Percentiles rank a stretch among this genome's conserved stretches.
Evolutionary conservation across 2,113 vertebrate species (phyloP).

Genomic region (Tragelaphus buxtoni): DNA sequence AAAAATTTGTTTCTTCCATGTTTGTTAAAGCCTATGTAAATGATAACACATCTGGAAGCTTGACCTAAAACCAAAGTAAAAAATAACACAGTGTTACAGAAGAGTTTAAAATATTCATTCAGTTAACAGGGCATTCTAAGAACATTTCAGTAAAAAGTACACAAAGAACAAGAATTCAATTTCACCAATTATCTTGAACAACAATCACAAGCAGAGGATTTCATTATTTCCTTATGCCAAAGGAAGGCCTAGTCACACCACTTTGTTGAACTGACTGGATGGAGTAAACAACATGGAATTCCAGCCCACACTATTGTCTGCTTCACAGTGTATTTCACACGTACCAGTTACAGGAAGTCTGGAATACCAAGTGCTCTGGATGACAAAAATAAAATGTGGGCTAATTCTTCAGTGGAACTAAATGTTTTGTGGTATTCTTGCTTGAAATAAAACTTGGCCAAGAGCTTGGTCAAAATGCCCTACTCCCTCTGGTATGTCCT

Average conservation of each 20-base stretch:
- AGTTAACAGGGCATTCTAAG: neutral
- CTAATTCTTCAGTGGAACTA: slow-evolving; percentile 15
- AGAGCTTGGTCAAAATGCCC: slow-evolving; percentile 35
- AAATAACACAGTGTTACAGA: neutral
- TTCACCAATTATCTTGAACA: neutral
- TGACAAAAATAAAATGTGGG: slow-evolving; percentile 39
- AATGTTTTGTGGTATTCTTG: slow-evolving; percentile 25
- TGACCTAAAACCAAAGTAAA: neutral
- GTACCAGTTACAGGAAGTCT: neutral
- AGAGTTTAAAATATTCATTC: neutral
- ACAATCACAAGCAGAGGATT: neutral
- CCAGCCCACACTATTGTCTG: neutral
- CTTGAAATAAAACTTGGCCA: slow-evolving; percentile 3
- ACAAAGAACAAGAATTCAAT: neutral
- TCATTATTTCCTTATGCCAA: neutral
- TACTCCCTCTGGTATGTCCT: neutral
- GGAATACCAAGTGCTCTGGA: neutral
- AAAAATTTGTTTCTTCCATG: neutral
- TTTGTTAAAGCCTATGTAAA: neutral
- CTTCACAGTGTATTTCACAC: neutral
- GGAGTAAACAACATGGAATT: neutral
- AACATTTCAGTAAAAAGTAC: neutral
- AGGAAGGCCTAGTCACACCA: neutral
- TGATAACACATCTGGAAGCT: neutral
- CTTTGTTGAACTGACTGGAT: neutral